Conservation (phyloP, 1,140 invertebrate species). For the Branchinecta lynchi region DNA sequence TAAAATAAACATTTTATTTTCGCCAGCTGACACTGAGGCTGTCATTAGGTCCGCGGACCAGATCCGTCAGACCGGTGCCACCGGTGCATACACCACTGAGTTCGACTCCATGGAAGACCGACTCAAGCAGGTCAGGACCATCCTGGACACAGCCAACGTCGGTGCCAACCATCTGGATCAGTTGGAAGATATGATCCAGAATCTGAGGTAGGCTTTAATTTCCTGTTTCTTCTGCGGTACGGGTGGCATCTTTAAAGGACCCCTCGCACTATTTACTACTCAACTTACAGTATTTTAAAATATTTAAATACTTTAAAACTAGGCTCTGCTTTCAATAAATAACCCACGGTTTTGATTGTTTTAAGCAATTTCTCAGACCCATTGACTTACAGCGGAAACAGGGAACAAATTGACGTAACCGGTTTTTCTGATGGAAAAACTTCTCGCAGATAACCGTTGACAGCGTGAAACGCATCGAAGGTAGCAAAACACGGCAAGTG, state of each 20-base stretch:
- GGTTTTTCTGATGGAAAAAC: too few species aligned
- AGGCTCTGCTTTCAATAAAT: too few species aligned
- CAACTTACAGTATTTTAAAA: too few species aligned
- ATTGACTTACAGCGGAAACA: too few species aligned
- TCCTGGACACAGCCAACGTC: constrained; percentile 57
- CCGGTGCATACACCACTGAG: constrained; percentile 81
- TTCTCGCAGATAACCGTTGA: too few species aligned
- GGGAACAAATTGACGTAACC: too few species aligned
- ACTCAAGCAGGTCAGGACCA: constrained; percentile 54
- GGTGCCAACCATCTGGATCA: constrained; percentile 55
- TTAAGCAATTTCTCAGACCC: too few species aligned
- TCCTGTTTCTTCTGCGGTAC: neutral
- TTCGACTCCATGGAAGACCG: constrained; percentile 79
- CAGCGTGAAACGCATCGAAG: too few species aligned
- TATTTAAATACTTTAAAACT: too few species aligned
- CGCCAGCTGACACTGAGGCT: constrained; percentile 39
- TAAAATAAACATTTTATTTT: constrained; percentile 18
- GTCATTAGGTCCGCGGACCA: constrained; percentile 70
- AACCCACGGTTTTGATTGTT: too few species aligned
- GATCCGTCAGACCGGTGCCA: constrained; percentile 80
- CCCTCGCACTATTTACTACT: too few species aligned
- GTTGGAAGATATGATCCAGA: constrained; percentile 39
- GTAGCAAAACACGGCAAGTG: too few species aligned
- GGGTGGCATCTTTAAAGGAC: neutral
- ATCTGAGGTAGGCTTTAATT: constrained; percentile 34